Conservation (phyloP, 2,888 invertebrate genomes). For the Nephrotoma guestfalica region DNA sequence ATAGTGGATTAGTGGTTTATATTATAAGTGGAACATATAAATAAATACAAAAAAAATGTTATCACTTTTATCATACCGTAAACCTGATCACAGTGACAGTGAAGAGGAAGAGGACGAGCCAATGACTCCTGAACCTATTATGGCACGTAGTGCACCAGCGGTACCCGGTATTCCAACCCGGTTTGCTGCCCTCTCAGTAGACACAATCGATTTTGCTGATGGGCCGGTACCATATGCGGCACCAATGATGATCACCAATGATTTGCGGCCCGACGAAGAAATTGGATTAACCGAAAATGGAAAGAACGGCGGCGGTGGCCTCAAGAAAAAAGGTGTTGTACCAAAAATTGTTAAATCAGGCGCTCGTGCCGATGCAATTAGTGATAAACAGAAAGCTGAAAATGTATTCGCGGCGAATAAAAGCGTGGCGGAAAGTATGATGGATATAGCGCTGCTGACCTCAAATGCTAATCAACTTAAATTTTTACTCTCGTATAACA, state of each 20-base stretch:
- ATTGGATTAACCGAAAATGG: not conserved
- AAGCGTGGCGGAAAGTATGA: conserved; percentile 36
- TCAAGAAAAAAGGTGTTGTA: not conserved
- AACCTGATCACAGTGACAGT: not conserved
- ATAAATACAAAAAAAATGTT: not conserved
- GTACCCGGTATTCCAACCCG: not conserved
- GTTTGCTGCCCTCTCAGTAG: not conserved
- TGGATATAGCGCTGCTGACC: conserved; percentile 54
- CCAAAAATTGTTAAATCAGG: not conserved
- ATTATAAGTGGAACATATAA: not conserved
- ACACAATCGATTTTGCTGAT: not conserved
- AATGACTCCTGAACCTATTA: not conserved
- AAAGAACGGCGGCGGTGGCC: no score
- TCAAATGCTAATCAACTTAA: conserved; percentile 56
- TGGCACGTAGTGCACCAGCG: not conserved
- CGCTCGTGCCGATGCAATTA: not conserved
- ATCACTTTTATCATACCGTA: not conserved
- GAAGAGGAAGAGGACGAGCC: not conserved
- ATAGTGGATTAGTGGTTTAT: no score
- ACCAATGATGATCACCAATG: not conserved
- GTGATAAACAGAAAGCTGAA: not conserved
- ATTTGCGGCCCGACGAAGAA: not conserved
- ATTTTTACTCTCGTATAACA: conserved; percentile 45
- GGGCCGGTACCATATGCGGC: not conserved
- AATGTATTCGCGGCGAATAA: conserved; percentile 22